A percentile compares a stretch with the other conserved stretches of the same genome.
These are phyloP conservation scores for Porites lobata DNA, from an alignment of 92 coral and sea anemone species.

Conservation along the genomic window DNA sequence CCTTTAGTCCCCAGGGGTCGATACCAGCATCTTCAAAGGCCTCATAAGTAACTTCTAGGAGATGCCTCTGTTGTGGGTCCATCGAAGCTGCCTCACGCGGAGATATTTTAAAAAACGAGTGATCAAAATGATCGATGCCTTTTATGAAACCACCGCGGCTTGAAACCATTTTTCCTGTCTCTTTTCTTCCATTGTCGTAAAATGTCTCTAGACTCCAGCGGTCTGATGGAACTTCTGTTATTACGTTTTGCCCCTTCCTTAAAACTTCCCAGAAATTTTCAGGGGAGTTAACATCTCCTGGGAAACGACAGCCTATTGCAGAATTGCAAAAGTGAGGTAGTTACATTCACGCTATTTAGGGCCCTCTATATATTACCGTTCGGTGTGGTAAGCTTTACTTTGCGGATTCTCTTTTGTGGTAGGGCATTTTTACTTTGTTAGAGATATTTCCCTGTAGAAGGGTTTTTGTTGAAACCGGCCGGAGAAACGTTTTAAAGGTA, in stretches of 20 bases:
- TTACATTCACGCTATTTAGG: not conserved
- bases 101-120: conserved; percentile 60
- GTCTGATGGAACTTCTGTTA: not conserved
- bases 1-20: conserved; percentile 1
- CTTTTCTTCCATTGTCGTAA: not conserved
- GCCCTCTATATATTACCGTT: not conserved
- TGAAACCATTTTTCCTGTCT: not conserved
- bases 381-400: not conserved
- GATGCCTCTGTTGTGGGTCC: conserved; percentile 68
- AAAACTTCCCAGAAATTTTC: conserved; percentile 1
- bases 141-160: conserved; percentile 5
- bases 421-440: too few species aligned
- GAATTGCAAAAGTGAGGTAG: not conserved
- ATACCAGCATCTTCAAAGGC: conserved; percentile 63
- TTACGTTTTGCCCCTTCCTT: not conserved
- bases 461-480: too few species aligned
- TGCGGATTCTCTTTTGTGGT: too few species aligned
- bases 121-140: conserved; percentile 46
- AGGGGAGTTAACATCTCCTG: not conserved
- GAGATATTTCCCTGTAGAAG: too few species aligned
- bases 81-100: conserved; percentile 61
- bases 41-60: conserved; percentile 58
- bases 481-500: too few species aligned
- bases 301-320: not conserved
- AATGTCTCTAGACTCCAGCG: conserved; percentile 6